Conservation (phyloP, 1,140 invertebrate species). For the Metopolophium dirhodum region DNA sequence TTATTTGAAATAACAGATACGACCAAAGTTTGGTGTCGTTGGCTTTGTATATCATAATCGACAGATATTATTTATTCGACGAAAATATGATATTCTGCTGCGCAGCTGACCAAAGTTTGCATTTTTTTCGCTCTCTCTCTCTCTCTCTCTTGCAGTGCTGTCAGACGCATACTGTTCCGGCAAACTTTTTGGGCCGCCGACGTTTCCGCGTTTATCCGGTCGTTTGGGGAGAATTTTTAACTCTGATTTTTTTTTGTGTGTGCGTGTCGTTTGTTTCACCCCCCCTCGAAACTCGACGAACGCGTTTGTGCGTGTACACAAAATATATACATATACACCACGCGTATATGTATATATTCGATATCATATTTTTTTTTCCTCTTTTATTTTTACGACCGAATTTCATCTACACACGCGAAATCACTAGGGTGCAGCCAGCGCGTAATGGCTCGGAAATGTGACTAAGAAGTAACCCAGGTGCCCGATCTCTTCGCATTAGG, state of each 20-base stretch:
- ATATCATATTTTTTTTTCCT: background rate
- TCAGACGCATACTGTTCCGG: constrained; percentile 36
- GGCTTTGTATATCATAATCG: too few species aligned
- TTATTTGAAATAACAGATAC: too few species aligned
- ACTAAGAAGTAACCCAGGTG: constrained; percentile 57
- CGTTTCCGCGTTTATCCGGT: background rate
- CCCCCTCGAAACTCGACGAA: background rate
- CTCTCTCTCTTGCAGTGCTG: background rate
- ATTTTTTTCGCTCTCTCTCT: constrained; percentile 18
- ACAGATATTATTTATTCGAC: too few species aligned
- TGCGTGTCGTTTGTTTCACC: background rate
- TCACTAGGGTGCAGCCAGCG: constrained; percentile 10
- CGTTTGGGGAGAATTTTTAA: background rate
- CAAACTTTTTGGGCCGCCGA: background rate
- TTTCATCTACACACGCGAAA: background rate
- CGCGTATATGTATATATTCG: background rate
- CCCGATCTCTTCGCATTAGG: constrained; percentile 19
- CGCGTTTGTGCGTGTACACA: background rate
- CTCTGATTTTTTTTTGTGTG: background rate
- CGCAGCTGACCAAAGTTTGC: constrained; percentile 2
- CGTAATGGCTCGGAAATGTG: constrained; percentile 47
- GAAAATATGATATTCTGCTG: background rate
- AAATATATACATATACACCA: too few species aligned
- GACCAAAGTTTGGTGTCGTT: too few species aligned
- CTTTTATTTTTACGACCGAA: constrained; percentile 32